Conservation (phyloP, 1,140 invertebrate genomes). For the Drosophila melanogaster region Release_6_plus_ISO1_MT NT_033779.5:15243501-15244000, state of each 20-base stretch:
- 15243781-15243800: conserved; percentile 8
- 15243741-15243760: conserved; percentile 2
- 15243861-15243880: conserved; percentile 33
- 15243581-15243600: background rate
- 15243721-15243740: conserved; percentile 62
- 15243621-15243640: conserved; percentile 36
- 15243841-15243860: conserved; percentile 30
- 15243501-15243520: conserved; percentile 16
- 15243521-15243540: conserved; percentile 61
- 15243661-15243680: conserved; percentile 15
- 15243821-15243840: conserved; percentile 38
- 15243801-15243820: conserved; percentile 20
- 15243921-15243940: conserved; percentile 1
- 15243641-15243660: conserved; percentile 23
- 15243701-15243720: conserved; percentile 34
- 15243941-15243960: background rate
- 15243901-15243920: background rate
- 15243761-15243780: background rate
- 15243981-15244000: background rate
- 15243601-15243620: background rate
- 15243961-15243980: background rate
- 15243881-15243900: conserved; percentile 5
- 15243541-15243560: conserved; percentile 31
- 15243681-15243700: conserved; percentile 41
- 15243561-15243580: background rate